Percentiles rank a stretch among this genome's conserved stretches.
Conservation (phyloP, 2,797 vertebrate species). For the Macropodus opercularis region DNA sequence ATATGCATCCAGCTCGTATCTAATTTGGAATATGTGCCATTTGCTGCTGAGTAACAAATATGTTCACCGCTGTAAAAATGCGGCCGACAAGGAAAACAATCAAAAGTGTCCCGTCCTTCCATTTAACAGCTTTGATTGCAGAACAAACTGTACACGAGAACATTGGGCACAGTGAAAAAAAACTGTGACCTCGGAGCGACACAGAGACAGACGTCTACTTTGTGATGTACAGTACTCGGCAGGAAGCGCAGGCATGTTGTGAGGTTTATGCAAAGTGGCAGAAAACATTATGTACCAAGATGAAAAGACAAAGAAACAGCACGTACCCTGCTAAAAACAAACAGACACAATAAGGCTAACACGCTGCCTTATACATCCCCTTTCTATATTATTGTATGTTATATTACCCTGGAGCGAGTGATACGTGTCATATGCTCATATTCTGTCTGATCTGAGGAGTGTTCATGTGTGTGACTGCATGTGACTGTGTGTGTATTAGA, state of each 20-base stretch:
- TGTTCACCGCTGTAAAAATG: too few relatives aligned
- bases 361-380: neutral
- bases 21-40: too few relatives aligned
- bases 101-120: too few relatives aligned
- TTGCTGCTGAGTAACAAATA: too few relatives aligned
- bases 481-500: constrained; percentile 26
- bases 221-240: neutral
- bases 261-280: constrained; percentile 19
- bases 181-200: neutral
- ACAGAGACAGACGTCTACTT: neutral
- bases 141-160: too few relatives aligned
- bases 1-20: too few relatives aligned
- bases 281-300: neutral
- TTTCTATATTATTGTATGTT: neutral
- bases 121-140: too few relatives aligned
- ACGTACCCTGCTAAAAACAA: neutral
- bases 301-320: neutral
- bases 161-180: neutral
- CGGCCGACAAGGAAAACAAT: too few relatives aligned
- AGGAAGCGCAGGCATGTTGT: too few relatives aligned
- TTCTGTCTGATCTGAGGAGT: neutral
- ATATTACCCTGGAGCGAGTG: neutral
- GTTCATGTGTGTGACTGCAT: constrained; percentile 11
- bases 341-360: neutral
- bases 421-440: neutral